Evolutionary conservation across 2,113 vertebrate species (phyloP).

Genomic region (Cyprinodon tularosa): DNA sequence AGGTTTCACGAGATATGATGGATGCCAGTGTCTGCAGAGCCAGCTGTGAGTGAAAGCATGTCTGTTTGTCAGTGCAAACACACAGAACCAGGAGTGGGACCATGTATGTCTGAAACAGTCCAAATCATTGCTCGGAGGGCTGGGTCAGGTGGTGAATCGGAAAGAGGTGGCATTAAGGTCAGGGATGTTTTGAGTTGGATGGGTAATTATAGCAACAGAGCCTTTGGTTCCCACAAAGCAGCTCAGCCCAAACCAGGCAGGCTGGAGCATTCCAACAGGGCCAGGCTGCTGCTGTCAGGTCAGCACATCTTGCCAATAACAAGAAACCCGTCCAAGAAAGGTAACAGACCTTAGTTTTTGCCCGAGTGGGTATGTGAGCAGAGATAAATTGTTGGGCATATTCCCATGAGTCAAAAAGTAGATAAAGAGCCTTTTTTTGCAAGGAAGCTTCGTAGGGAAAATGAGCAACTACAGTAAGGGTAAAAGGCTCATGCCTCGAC

Average conservation of each 20-base stretch:
- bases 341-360: not conserved
- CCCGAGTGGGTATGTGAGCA: not conserved
- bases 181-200: slow-evolving; percentile 45
- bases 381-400: not conserved
- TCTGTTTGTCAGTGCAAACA: slow-evolving; percentile 51
- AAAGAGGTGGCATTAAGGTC: slow-evolving; percentile 53
- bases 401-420: slow-evolving; percentile 19
- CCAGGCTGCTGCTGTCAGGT: slow-evolving; percentile 17
- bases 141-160: slow-evolving; percentile 33
- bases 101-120: slow-evolving; percentile 26
- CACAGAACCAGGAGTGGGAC: slow-evolving; percentile 9
- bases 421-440: slow-evolving; percentile 38
- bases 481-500: slow-evolving; percentile 20
- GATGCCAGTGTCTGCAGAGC: slow-evolving; percentile 70
- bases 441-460: slow-evolving; percentile 29
- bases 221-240: slow-evolving; percentile 62
- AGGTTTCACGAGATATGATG: slow-evolving; percentile 75
- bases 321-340: slow-evolving; percentile 14
- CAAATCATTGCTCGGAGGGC: slow-evolving; percentile 26
- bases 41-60: slow-evolving; percentile 53
- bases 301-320: slow-evolving; percentile 11
- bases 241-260: slow-evolving; percentile 26
- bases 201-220: slow-evolving; percentile 64
- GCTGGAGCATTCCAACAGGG: slow-evolving; percentile 31
- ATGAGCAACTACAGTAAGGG: slow-evolving; percentile 26